Percentiles rank a stretch among this genome's conserved stretches.
These are phyloP conservation scores for Ifrita kowaldi DNA, from an alignment of 2,113 vertebrate genomes.

Conservation along the genomic window DNA sequence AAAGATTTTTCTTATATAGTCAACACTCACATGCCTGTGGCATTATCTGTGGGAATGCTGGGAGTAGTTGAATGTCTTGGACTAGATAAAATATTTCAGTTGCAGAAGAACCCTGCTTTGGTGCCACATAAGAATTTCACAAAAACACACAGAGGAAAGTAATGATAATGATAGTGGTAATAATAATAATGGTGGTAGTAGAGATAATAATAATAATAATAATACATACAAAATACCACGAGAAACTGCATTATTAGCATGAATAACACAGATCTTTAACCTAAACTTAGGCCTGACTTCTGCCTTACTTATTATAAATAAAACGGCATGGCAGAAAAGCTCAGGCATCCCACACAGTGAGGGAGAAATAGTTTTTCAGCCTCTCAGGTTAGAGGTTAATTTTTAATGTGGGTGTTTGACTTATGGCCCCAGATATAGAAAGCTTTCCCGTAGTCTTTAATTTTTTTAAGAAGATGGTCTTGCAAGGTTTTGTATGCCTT, in stretches of 20 bases:
- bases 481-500: not conserved
- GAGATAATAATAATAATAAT: no score
- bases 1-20: not conserved
- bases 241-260: not conserved
- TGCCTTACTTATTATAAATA: not conserved
- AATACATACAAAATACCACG: not conserved
- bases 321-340: not conserved
- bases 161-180: not conserved
- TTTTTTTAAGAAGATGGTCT: not conserved
- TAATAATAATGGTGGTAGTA: no score
- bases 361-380: not conserved
- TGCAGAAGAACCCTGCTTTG: not conserved
- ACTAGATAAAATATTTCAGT: not conserved
- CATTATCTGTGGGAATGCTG: not conserved
- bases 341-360: not conserved
- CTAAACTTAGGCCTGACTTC: not conserved
- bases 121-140: not conserved
- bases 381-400: not conserved
- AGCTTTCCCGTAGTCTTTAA: not conserved
- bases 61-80: fast-evolving
- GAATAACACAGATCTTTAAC: not conserved
- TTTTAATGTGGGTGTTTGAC: not conserved
- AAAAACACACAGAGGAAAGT: not conserved
- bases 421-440: not conserved
- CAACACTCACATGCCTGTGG: not conserved